Base-by-base conservation (phyloP, 2,113 vertebrate species). In the Dolichallabes microphthalmus region DNA sequence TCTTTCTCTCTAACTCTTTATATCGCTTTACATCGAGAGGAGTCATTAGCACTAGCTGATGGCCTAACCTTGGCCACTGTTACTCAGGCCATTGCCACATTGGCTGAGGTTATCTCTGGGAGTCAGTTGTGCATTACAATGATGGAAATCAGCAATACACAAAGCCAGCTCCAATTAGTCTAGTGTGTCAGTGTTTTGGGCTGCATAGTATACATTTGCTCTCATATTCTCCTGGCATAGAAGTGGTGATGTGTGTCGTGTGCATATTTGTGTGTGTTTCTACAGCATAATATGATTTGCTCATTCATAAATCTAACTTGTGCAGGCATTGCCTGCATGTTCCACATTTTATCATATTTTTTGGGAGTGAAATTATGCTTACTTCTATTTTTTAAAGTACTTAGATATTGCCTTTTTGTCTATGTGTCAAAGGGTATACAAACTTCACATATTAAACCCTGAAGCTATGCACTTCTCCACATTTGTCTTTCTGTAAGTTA, bases 151-250 rank as follows among this genome's bases (percentile, higher is more conserved):
- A 86, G 91, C 60, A 58, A 60, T 86, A 84, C 90, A 90, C 86
- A 83, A 89, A 90, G 93, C 93, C 93, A 93, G 93, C 88, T 93
- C 92, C 92, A 93, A 93, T 94, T 94, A 94, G 89, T 91, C 91
- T 90, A 89, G 91, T 91, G 88, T 93, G 90, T 92, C 91, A 91
- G 85, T 89, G 87, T 92, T 90, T 88, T 91, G 89, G 91, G 90
- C 86, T 92, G 88, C 76, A 85, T 80, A 83, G 73, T 85, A 68
- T 85, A 80, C 86, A 83, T 87, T 85, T 85, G 79, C 35, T 74
- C 58, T 82, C 78, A 78, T 85, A 83, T 83, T 87, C 71, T 20
- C 52, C 78, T 87, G 68, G 78, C 57, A 78, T 82, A 73, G 68
- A 77, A 52, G 82, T 76, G 50, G 57, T 58, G 74, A 13, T 85